Conservation (phyloP, 2,113 vertebrate genomes). For the Salvelinus fontinalis region DNA sequence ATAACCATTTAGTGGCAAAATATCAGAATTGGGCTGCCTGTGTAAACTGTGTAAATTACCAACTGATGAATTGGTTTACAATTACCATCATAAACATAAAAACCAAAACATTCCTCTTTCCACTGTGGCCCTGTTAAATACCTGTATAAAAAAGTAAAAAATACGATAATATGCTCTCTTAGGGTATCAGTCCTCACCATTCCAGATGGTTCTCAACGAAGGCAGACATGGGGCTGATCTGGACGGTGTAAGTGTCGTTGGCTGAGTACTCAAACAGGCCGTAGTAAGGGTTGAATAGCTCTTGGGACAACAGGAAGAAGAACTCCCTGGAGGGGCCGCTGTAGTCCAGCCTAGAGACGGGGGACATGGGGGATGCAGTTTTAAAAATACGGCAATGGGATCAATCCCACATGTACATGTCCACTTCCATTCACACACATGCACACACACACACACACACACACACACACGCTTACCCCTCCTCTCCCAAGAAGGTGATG, state of each 20-base stretch:
- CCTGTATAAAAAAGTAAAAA: too few species aligned
- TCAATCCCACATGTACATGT: background rate
- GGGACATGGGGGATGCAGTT: background rate
- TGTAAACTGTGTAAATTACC: too few species aligned
- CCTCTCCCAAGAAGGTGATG: slow-evolving; percentile 93
- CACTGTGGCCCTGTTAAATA: too few species aligned
- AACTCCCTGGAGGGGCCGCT: slow-evolving; percentile 97
- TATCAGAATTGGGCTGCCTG: too few species aligned
- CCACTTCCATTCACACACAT: too few species aligned
- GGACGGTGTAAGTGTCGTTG: slow-evolving; percentile 96
- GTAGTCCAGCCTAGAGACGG: slow-evolving; percentile 88
- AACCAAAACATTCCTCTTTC: too few species aligned
- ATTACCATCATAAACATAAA: too few species aligned
- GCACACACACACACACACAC: background rate
- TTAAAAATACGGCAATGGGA: background rate
- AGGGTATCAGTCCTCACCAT: slow-evolving; percentile 76
- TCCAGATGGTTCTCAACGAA: slow-evolving; percentile 98
- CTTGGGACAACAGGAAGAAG: slow-evolving; percentile 98
- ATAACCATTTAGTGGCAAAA: too few species aligned
- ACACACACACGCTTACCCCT: slow-evolving; percentile 78
- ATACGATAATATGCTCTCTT: too few species aligned
- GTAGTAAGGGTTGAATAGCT: slow-evolving; percentile 98
- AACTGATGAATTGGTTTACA: too few species aligned
- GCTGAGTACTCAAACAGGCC: slow-evolving; percentile 98
- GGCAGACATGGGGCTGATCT: slow-evolving; percentile 98